Evolutionary conservation across 1,140 invertebrate genomes (phyloP).

Genomic region (Pseudobourletiella spinata): DNA sequence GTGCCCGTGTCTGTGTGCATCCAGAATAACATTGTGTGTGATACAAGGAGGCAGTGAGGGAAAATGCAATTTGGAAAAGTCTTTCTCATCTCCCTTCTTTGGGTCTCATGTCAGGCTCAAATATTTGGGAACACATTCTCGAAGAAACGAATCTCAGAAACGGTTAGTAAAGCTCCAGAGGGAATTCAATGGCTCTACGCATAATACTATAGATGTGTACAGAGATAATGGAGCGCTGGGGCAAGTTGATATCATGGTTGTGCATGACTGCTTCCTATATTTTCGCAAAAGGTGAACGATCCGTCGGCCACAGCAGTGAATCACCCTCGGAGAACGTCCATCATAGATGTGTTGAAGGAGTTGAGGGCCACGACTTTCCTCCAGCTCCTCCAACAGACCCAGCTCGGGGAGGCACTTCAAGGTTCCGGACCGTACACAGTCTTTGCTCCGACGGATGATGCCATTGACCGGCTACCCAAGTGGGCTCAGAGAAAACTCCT

Average conservation of each 20-base stretch:
- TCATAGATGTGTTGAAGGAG: slow-evolving; percentile 35
- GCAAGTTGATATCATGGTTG: no score
- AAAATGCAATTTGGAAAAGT: no score
- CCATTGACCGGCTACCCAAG: slow-evolving; percentile 36
- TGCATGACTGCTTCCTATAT: no score
- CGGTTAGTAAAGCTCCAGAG: no score
- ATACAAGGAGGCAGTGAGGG: no score
- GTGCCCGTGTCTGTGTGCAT: no score
- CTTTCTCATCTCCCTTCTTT: no score
- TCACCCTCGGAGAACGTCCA: slow-evolving; percentile 34
- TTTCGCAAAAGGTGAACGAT: slow-evolving; percentile 32
- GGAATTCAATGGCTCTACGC: neutral
- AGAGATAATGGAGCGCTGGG: no score
- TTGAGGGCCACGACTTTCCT: slow-evolving; percentile 35
- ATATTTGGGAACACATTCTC: slow-evolving; percentile 28
- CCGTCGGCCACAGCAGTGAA: slow-evolving; percentile 30
- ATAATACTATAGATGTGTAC: no score
- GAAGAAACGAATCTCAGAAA: slow-evolving; percentile 32
- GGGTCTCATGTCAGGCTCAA: slow-evolving; percentile 18
- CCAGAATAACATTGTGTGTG: no score
- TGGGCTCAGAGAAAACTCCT: slow-evolving; percentile 33
- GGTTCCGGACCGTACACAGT: slow-evolving; percentile 36
- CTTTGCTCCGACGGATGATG: slow-evolving; percentile 37
- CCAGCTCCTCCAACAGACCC: slow-evolving; percentile 35
- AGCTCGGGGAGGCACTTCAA: slow-evolving; percentile 32